Percentiles rank a stretch among this genome's conserved stretches.
These are phyloP conservation scores for Aspiorhynchus laticeps DNA, from an alignment of 2,113 vertebrate species.

Conservation along the genomic window DNA sequence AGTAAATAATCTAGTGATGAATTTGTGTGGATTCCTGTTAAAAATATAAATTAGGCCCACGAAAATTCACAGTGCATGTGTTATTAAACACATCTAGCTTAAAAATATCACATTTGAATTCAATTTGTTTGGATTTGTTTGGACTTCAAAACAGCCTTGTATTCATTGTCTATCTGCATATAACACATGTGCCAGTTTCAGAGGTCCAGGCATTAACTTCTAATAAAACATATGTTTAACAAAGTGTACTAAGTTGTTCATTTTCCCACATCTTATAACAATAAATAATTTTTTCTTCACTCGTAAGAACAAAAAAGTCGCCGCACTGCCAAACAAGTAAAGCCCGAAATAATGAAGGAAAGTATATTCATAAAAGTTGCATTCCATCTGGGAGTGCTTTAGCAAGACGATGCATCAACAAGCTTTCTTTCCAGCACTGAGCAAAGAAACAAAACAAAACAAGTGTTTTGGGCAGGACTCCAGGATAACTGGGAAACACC, in stretches of 20 bases:
- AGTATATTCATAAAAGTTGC: slow-evolving; percentile 71
- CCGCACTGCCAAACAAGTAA: slow-evolving; percentile 68
- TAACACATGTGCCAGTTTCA: not conserved
- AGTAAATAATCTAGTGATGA: too few species aligned
- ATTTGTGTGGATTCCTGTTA: too few species aligned
- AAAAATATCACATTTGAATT: not conserved
- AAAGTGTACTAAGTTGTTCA: slow-evolving; percentile 52
- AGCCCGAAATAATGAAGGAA: slow-evolving; percentile 73
- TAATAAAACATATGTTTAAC: not conserved
- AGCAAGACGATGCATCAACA: slow-evolving; percentile 86
- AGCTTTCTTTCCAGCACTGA: slow-evolving; percentile 84
- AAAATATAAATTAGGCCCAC: too few species aligned
- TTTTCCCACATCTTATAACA: slow-evolving; percentile 70
- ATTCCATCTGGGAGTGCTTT: slow-evolving; percentile 85
- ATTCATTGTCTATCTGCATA: not conserved
- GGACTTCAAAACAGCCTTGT: not conserved
- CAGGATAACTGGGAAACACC: slow-evolving; percentile 74
- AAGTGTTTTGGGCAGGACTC: slow-evolving; percentile 62
- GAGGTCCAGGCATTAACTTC: not conserved
- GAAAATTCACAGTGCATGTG: not conserved
- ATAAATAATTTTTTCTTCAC: slow-evolving; percentile 55
- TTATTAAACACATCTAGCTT: not conserved
- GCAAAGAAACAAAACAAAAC: slow-evolving; percentile 74
- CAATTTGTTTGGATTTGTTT: not conserved
- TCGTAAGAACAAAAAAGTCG: slow-evolving; percentile 65